Conservation (phyloP, 2,113 vertebrate genomes). For the Astur gentilis region DNA sequence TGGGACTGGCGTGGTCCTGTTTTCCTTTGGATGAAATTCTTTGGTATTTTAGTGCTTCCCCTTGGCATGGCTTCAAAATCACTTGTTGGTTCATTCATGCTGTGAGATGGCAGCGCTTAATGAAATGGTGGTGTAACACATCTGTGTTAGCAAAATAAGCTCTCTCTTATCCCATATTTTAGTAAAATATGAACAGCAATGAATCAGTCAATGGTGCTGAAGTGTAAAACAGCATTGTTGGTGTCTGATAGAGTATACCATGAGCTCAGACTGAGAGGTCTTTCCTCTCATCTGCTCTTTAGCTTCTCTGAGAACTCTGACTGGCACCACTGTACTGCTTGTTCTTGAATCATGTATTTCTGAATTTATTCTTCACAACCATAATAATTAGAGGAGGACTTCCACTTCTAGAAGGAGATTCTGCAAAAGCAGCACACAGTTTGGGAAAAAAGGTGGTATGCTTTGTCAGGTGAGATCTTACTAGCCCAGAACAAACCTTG, state of each 20-base stretch:
- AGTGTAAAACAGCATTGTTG: neutral
- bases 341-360: neutral
- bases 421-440: neutral
- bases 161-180: neutral
- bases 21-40: neutral
- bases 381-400: neutral
- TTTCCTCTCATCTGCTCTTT: neutral
- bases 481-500: neutral
- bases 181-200: neutral
- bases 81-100: neutral
- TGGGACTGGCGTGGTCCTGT: neutral
- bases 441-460: neutral
- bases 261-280: neutral
- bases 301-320: neutral
- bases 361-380: neutral
- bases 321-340: neutral
- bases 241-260: neutral
- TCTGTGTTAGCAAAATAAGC: slow-evolving; percentile 28
- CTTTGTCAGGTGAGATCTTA: neutral
- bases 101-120: neutral
- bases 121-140: neutral
- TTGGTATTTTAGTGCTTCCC: neutral
- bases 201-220: neutral
- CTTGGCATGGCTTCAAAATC: neutral
- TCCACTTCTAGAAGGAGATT: neutral